Evolutionary conservation across 2,888 invertebrate genomes (phyloP), one percentile per base, ranked within the genome.

Genomic region (Rotaria socialis): DNA sequence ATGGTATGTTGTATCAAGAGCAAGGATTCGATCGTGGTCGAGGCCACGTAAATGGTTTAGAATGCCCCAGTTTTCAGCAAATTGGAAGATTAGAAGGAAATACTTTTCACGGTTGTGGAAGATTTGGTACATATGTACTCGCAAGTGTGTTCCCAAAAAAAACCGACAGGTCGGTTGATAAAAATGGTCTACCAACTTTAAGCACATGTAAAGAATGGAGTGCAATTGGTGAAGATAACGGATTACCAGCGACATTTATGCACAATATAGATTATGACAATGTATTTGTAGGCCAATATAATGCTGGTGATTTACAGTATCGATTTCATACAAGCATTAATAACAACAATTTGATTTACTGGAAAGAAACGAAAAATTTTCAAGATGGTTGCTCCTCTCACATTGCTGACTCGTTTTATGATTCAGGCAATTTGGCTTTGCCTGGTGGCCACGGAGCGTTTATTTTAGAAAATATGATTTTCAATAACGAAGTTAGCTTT

Each of bases 31-130:
- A 14, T 5, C 16, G 35, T 35, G 67, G 67, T 35, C 67, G 67
- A 35, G 67, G 67, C 35, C 67, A 67, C 11, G 16, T 67, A 8
- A 24, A n/a, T 14, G 80, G 80, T 14, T 47, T 47, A n/a, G 80
- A 24, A 50, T 84, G 80, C n/a, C 24, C 10, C 19, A 84, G 80
- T 84, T 47, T 43, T 43, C 80, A 84, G 47, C 43, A 50, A 47
- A 47, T 84, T 6, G 80, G 80, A 43, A 84, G 80, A 84, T n/a
- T 84, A 27, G 80, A 84, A 84, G 80, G 80, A 24, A 84, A 84
- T 19, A 84, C 80, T n/a, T 84, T 47, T 84, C 80, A 84, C 35
- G 47, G 50, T 47, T 50, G 50, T n/a, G 80, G 80, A 84, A 19
- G 80, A 84, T 84, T 84, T 27, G 80, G 80, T 47, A 84, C 80